Conservation (phyloP, 2,888 invertebrate genomes). For the Lepas anatifera region DNA sequence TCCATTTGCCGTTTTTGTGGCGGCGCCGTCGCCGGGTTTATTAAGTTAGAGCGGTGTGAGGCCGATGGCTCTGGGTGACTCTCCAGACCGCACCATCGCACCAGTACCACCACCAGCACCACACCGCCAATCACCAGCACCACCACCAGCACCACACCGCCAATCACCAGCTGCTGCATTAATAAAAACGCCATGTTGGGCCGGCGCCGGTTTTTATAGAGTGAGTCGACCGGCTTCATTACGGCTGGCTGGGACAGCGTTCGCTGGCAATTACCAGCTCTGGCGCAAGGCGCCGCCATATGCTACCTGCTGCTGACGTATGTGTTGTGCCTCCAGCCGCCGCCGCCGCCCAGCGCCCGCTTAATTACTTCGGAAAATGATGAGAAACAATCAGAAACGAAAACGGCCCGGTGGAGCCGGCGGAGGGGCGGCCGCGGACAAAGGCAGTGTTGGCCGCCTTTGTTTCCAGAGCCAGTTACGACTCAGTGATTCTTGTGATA, state of each 20-base stretch:
- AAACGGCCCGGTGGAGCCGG: neutral
- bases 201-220: neutral
- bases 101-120: too few species aligned
- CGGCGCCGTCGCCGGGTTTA: neutral
- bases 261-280: neutral
- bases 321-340: neutral
- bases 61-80: too few species aligned
- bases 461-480: too few species aligned
- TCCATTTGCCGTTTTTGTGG: constrained; percentile 1
- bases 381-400: constrained; percentile 8
- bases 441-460: too few species aligned
- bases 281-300: neutral
- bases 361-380: constrained; percentile 1
- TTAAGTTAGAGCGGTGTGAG: neutral
- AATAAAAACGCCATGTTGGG: neutral
- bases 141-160: neutral
- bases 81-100: too few species aligned
- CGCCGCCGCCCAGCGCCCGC: neutral
- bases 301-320: constrained; percentile 10
- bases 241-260: neutral
- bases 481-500: too few species aligned
- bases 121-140: neutral
- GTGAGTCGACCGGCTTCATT: neutral
- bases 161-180: constrained; percentile 7
- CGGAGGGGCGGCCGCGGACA: neutral